Percentiles rank a stretch among this genome's conserved stretches.
phyloP scores from a whole-genome alignment of 2,113 vertebrate genomes.

The Mungos mungo region DNA sequence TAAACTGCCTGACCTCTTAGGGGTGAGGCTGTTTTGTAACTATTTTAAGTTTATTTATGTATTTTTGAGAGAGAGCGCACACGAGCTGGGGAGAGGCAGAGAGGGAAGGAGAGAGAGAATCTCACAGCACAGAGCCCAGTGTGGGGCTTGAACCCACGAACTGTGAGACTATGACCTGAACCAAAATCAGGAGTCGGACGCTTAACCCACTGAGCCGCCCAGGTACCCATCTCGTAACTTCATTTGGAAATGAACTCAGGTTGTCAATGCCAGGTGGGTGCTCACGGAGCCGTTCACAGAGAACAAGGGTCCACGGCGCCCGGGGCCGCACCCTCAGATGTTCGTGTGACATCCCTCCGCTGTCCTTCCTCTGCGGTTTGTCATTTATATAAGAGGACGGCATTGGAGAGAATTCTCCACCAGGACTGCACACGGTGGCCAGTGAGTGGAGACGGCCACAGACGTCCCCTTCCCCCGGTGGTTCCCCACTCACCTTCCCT shows the following conservation, averaged over 20 bases:
- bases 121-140: no score
- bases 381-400: background rate
- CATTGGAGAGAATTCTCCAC: background rate
- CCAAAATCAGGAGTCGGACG: no score
- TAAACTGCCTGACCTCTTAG: background rate
- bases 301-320: background rate
- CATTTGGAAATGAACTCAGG: background rate
- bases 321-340: rapidly evolving
- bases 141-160: no score
- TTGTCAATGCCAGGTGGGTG: background rate
- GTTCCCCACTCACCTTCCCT: background rate
- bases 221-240: background rate
- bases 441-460: background rate
- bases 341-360: background rate
- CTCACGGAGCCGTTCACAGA: background rate
- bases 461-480: background rate
- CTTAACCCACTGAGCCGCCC: no score
- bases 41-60: background rate
- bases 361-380: background rate
- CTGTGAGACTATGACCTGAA: no score
- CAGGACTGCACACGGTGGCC: background rate
- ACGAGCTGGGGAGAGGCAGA: no score
- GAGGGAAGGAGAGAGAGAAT: no score
- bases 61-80: no score
- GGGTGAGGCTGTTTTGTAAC: background rate